Evolutionary conservation across 2,797 vertebrate species (phyloP).

Genomic region (Sebastes hopkinsi): DNA sequence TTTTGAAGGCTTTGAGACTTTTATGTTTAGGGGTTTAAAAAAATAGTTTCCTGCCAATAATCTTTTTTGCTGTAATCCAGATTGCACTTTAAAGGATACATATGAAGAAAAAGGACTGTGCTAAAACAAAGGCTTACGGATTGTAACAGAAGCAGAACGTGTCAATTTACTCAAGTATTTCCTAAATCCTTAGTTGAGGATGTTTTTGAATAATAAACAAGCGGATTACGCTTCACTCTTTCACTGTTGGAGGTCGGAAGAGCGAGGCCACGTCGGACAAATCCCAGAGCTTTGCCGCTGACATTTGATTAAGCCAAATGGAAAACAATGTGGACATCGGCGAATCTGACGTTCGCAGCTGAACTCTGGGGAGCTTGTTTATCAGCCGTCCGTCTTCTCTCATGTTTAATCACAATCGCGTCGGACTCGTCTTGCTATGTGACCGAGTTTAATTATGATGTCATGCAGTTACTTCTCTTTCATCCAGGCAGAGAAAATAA

Average conservation of each 20-base stretch:
- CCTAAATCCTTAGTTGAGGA: slow-evolving; percentile 43
- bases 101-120: background rate
- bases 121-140: slow-evolving; percentile 24
- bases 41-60: background rate
- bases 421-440: slow-evolving; percentile 19
- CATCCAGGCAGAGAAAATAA: background rate
- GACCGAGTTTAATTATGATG: slow-evolving; percentile 54
- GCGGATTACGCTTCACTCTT: slow-evolving; percentile 52
- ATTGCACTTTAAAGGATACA: background rate
- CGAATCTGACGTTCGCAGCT: slow-evolving; percentile 25
- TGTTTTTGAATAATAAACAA: slow-evolving; percentile 62
- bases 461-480: slow-evolving; percentile 12
- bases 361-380: slow-evolving; percentile 53
- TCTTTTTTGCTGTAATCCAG: slow-evolving; percentile 2
- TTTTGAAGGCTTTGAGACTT: background rate
- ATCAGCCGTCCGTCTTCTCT: slow-evolving; percentile 42
- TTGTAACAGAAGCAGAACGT: slow-evolving; percentile 21
- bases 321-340: slow-evolving; percentile 68
- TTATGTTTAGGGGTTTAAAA: background rate
- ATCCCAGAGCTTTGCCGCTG: slow-evolving; percentile 59
- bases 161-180: slow-evolving; percentile 45
- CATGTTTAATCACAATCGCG: slow-evolving; percentile 56
- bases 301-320: slow-evolving; percentile 71
- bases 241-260: slow-evolving; percentile 45
- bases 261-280: slow-evolving; percentile 43